Evolutionary conservation across 1,140 invertebrate genomes (phyloP).

Genomic region (Sminthurides bifidus): DNA sequence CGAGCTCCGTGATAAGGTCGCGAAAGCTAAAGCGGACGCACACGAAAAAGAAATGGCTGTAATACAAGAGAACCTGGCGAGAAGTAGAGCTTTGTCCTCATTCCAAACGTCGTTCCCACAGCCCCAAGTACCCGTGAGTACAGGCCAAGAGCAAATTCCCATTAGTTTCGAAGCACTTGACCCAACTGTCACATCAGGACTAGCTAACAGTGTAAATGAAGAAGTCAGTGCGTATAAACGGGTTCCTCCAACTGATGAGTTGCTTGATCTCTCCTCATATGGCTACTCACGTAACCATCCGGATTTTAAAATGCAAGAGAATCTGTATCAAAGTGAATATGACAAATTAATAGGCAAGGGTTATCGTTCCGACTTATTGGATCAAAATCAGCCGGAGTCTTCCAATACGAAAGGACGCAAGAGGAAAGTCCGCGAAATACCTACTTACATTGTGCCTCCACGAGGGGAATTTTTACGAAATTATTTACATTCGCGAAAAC

Average conservation of each 20-base stretch:
- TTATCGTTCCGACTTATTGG: conserved; percentile 19
- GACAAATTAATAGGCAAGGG: conserved; percentile 23
- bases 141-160: conserved; percentile 12
- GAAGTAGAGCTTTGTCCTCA: too few relatives aligned
- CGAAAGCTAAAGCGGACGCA: neutral
- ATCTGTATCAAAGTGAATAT: conserved; percentile 27
- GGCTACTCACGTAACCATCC: conserved; percentile 23
- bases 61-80: too few relatives aligned
- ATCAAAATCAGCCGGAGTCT: neutral
- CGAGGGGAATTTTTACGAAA: conserved; percentile 7
- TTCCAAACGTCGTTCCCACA: too few relatives aligned
- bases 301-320: conserved; percentile 25
- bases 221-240: conserved; percentile 3
- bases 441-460: conserved; percentile 23
- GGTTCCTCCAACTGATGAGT: conserved; percentile 21
- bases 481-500: too few relatives aligned
- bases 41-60: neutral
- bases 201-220: too few relatives aligned
- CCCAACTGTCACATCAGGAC: too few relatives aligned
- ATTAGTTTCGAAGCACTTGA: conserved; percentile 28
- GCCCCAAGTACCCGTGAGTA: too few relatives aligned
- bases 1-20: conserved; percentile 12
- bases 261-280: conserved; percentile 10
- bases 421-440: conserved; percentile 7
- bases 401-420: neutral